phyloP scores from a whole-genome alignment of 2,888 invertebrate species.

The Ectropis crepuscularia region DNA sequence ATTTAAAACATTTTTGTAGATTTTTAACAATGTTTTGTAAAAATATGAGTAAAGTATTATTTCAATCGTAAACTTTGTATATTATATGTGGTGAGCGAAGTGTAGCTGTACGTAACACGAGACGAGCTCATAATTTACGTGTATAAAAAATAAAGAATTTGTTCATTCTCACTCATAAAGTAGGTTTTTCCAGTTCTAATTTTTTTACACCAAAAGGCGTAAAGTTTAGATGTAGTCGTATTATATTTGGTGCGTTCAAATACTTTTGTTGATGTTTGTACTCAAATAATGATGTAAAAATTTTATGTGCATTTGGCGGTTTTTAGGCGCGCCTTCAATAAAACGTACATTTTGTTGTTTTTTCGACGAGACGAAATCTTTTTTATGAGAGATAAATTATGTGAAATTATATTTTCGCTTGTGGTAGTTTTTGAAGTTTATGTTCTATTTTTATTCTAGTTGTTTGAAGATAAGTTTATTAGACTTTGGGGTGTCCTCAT shows the following conservation, averaged over 20 bases:
- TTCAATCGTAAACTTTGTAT: too few relatives aligned
- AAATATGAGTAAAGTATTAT: too few relatives aligned
- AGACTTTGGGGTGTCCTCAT: neutral
- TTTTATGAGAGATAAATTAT: slow-evolving; percentile 20
- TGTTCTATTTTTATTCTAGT: slow-evolving; percentile 15
- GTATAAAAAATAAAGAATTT: too few relatives aligned
- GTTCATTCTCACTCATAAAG: neutral
- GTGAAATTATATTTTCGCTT: slow-evolving; percentile 25
- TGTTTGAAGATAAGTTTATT: slow-evolving; percentile 5
- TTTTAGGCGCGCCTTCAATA: slow-evolving; percentile 27
- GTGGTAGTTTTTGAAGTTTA: slow-evolving; percentile 12
- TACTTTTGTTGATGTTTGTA: slow-evolving; percentile 18
- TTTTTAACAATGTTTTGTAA: too few relatives aligned
- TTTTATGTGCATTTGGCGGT: slow-evolving; percentile 31
- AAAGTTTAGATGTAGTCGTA: slow-evolving; percentile 13
- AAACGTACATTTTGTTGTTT: slow-evolving; percentile 28
- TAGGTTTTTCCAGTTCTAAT: slow-evolving; percentile 9
- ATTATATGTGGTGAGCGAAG: too few relatives aligned
- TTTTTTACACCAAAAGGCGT: slow-evolving; percentile 8
- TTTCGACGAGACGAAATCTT: slow-evolving; percentile 25
- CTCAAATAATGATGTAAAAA: slow-evolving; percentile 26
- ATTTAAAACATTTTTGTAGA: too few relatives aligned
- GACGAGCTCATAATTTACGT: too few relatives aligned
- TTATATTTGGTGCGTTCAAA: slow-evolving; percentile 13
- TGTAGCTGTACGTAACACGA: too few relatives aligned